Conservation (phyloP, 2,888 invertebrate species). For the Cryptophagus acutangulus region DNA sequence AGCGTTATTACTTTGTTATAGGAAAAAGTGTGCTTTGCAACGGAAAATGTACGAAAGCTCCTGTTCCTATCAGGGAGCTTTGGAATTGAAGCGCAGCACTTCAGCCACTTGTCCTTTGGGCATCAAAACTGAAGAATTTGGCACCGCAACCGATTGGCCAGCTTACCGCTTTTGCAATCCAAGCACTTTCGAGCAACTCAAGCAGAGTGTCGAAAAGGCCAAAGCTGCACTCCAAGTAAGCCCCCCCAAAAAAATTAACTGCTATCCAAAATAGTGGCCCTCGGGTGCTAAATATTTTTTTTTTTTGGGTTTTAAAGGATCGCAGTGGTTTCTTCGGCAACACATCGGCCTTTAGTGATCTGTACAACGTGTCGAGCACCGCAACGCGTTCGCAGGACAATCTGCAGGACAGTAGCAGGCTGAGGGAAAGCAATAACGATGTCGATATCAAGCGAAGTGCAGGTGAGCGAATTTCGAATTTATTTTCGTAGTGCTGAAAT, state of each 20-base stretch:
- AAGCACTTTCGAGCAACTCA: constrained; percentile 83
- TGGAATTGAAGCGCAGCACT: constrained; percentile 46
- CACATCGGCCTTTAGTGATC: constrained; percentile 67
- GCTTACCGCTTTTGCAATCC: constrained; percentile 74
- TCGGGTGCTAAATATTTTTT: too few relatives aligned
- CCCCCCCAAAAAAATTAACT: too few relatives aligned
- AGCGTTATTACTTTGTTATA: constrained; percentile 15
- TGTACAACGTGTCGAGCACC: constrained; percentile 52
- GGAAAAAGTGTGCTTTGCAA: constrained; percentile 44
- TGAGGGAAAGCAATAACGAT: constrained; percentile 39
- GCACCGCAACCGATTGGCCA: constrained; percentile 64
- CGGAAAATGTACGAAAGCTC: constrained; percentile 86
- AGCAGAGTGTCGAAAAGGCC: constrained; percentile 86
- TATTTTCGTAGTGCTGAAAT: too few relatives aligned
- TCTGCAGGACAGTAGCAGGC: constrained; percentile 37
- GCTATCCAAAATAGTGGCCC: too few relatives aligned
- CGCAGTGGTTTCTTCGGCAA: constrained; percentile 65
- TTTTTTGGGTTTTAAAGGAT: constrained; percentile 49
- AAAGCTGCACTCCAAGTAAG: constrained; percentile 73
- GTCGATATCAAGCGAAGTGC: constrained; percentile 42
- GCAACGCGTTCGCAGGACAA: constrained; percentile 40
- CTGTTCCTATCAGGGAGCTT: constrained; percentile 75
- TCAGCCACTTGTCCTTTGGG: constrained; percentile 41
- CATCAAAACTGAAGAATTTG: constrained; percentile 48
- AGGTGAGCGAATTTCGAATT: too few relatives aligned